Base-by-base conservation (phyloP, 1,140 invertebrate genomes). In the Orchesella cincta region DNA sequence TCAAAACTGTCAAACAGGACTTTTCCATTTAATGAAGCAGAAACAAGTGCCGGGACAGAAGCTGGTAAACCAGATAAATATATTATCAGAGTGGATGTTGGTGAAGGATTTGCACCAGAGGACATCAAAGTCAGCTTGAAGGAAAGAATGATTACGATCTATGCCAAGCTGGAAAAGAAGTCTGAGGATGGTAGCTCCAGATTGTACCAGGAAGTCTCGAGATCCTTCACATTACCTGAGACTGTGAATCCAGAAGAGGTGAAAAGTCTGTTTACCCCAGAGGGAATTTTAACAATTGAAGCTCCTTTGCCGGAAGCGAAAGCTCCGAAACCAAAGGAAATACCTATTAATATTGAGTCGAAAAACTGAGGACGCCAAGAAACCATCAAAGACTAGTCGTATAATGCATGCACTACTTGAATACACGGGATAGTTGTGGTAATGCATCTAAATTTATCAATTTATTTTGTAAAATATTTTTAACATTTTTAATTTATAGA, bases 161-260 rank as follows among this genome's bases (percentile, higher is more conserved):
- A 80, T 8, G 84, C 83, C 0, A 83, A 83, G 39, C 80, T 79
- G 52, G 83, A 85, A 16, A 76, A 82, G 18, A 82, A 76, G 23
- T 64, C 74, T 8, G 79, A 82, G 33, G 84, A 85, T 78, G 84
- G 83, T 14, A 52, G 29, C 12, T 84, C 83, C 23, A 78, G 83
- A 23, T 81, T 83, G 51, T 83, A 84, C 31, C 84, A 85, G 36
- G 86, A 87, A 80, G 83, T 86, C 71, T 79, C 77, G 23, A 82
- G 86, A 1, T 83, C 84, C 20, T 86, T 84, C 74, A 83, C 85
- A 0, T 46, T 87, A 3, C 87, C 87, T 0, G 83, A 85, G 62
- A 85, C 84, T 33, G 82, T 87, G 3, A 83, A 86, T 35, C 76
- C 82, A 12, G 80, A 84, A 51, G 79, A 83, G 46, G 78, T 87